Evolutionary conservation across 2,888 invertebrate species (phyloP).

Genomic region (Metalampra italica): DNA sequence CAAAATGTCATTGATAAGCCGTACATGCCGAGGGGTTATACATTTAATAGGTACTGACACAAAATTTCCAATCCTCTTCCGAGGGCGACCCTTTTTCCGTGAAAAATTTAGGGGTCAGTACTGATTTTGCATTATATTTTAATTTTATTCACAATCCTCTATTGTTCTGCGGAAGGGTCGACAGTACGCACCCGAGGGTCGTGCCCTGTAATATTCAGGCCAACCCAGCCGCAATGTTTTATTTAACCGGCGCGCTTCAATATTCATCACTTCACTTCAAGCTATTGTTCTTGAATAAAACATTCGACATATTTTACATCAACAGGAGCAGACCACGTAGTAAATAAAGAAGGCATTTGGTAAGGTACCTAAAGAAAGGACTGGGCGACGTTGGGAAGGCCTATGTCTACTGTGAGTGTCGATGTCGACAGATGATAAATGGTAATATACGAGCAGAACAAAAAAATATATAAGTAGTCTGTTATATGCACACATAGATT

Average conservation of each 20-base stretch:
- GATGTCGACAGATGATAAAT: too few species aligned
- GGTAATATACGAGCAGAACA: too few species aligned
- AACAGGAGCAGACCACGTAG: constrained; percentile 2
- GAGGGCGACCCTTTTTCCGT: constrained; percentile 27
- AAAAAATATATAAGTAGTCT: too few species aligned
- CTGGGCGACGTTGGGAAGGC: too few species aligned
- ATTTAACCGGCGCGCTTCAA: constrained; percentile 51
- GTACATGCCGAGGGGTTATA: too few species aligned
- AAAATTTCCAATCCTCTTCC: background rate
- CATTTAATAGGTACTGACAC: too few species aligned
- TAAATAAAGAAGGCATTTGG: constrained; percentile 5
- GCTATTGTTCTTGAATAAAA: constrained; percentile 43
- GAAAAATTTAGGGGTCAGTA: constrained; percentile 35
- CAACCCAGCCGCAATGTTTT: constrained; percentile 47
- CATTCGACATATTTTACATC: constrained; percentile 21
- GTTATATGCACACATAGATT: too few species aligned
- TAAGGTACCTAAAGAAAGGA: too few species aligned
- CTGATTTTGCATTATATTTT: constrained; percentile 50
- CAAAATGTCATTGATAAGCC: too few species aligned
- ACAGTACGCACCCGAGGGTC: constrained; percentile 14
- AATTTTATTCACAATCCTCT: constrained; percentile 54
- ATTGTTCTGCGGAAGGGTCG: constrained; percentile 46
- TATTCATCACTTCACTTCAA: constrained; percentile 49
- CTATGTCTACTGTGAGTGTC: too few species aligned
- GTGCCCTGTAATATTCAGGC: constrained; percentile 4